These are phyloP conservation scores for Cephus nigrinus DNA, from an alignment of 2,888 invertebrate genomes.

Conservation along the genomic window DNA sequence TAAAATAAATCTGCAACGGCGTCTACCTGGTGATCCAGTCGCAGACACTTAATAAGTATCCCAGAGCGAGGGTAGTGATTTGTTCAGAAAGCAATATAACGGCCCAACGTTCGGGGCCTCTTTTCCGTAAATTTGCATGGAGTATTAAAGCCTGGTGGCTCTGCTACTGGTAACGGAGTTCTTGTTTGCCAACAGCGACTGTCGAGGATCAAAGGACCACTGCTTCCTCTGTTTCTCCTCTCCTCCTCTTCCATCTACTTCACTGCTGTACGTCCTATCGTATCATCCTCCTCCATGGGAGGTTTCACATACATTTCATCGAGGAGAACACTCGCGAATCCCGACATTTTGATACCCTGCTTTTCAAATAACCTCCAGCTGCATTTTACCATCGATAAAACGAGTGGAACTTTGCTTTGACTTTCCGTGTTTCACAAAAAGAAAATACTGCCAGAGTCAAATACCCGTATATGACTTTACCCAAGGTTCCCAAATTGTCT, in stretches of 20 bases:
- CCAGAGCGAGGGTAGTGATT: constrained; percentile 56
- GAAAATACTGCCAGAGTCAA: not conserved
- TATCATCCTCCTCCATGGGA: not conserved
- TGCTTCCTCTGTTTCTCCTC: constrained; percentile 27
- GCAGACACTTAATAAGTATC: not conserved
- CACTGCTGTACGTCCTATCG: not conserved
- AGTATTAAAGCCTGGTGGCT: constrained; percentile 66
- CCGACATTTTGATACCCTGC: not conserved
- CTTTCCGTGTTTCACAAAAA: not conserved
- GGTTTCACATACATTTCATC: not conserved
- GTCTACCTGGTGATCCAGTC: not conserved
- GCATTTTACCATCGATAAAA: not conserved
- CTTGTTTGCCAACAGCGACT: constrained; percentile 64
- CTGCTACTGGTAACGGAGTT: constrained; percentile 52
- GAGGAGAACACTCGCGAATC: not conserved
- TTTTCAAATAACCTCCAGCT: not conserved
- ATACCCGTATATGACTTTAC: not conserved
- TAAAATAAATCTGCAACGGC: not conserved
- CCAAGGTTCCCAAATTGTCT: not conserved
- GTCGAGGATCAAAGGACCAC: constrained; percentile 64
- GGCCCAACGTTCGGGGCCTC: constrained; percentile 45
- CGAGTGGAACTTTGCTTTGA: not conserved
- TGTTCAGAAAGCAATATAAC: constrained; percentile 65
- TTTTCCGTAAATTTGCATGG: constrained; percentile 65
- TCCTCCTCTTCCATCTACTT: not conserved